Conservation (phyloP, 64 coral and sea anemone species). For the Dendrophyllia cribrosa region DNA sequence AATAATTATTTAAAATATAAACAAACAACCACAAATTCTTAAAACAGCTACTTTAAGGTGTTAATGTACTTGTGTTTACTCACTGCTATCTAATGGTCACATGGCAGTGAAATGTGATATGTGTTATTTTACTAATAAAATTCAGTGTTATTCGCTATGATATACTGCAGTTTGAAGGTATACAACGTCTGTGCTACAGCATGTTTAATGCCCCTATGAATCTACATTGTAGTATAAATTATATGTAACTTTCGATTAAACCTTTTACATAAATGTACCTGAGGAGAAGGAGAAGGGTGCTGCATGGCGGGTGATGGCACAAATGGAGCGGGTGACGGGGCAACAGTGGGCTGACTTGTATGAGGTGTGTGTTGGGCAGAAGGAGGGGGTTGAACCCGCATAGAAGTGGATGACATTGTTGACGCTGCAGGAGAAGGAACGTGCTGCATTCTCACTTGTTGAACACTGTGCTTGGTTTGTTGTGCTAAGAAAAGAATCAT, state of each 20-base stretch:
- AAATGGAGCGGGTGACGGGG: slow-evolving; percentile 74
- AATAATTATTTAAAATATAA: too few species aligned
- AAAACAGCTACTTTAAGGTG: too few species aligned
- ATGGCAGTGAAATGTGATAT: too few species aligned
- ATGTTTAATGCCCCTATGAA: neutral
- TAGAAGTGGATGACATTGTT: slow-evolving; percentile 23
- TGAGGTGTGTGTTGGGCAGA: slow-evolving; percentile 67
- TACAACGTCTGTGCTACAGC: too few species aligned
- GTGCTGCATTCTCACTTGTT: slow-evolving; percentile 29
- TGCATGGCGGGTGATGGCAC: slow-evolving; percentile 74
- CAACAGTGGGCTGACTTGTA: slow-evolving; percentile 68
- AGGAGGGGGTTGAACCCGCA: slow-evolving; percentile 59
- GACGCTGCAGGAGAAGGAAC: slow-evolving; percentile 65
- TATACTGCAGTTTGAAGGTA: too few species aligned
- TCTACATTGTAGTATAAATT: neutral
- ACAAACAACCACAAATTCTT: too few species aligned
- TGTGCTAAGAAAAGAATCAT: slow-evolving; percentile 8
- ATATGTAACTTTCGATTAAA: neutral
- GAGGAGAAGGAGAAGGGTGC: slow-evolving; percentile 68
- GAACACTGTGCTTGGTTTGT: slow-evolving; percentile 19
- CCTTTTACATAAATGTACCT: slow-evolving; percentile 21
- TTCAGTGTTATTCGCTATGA: too few species aligned
- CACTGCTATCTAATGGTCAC: too few species aligned
- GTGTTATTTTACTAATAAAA: too few species aligned
- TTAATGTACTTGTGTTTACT: too few species aligned